Percentiles rank a stretch among this genome's conserved stretches.
Evolutionary conservation across 2,888 invertebrate species (phyloP).

Genomic region (Tridacna gigas): DNA sequence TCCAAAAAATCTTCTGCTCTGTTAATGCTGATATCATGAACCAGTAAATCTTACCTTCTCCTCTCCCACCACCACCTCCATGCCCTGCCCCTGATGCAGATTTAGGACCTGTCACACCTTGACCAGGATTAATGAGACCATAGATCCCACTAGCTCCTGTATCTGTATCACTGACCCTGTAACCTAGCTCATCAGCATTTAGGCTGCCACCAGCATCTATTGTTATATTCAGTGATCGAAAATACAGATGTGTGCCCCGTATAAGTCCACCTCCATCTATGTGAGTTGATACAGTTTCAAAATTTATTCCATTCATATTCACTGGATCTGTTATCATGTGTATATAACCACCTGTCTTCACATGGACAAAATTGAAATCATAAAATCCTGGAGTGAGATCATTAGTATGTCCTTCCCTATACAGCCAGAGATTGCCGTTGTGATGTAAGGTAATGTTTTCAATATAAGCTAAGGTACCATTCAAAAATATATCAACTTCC

Average conservation of each 20-base stretch:
- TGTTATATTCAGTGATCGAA: conserved; percentile 71
- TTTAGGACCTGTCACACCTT: conserved; percentile 57
- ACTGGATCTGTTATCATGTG: conserved; percentile 77
- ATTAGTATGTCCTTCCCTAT: conserved; percentile 69
- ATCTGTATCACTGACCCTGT: conserved; percentile 63
- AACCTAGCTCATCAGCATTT: conserved; percentile 73
- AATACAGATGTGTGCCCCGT: conserved; percentile 72
- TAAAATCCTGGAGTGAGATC: conserved; percentile 66
- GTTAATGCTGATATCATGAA: too few species aligned
- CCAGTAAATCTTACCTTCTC: conserved; percentile 54
- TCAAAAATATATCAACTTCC: conserved; percentile 73
- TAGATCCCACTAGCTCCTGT: conserved; percentile 34
- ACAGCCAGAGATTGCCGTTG: conserved; percentile 72
- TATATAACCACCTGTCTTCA: conserved; percentile 73
- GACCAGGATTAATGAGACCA: conserved; percentile 74
- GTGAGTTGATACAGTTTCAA: conserved; percentile 66
- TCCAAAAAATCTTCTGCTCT: too few species aligned
- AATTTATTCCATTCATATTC: conserved; percentile 66
- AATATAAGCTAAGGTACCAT: conserved; percentile 74
- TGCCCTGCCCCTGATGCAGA: conserved; percentile 74
- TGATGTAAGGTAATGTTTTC: conserved; percentile 75
- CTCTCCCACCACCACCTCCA: conserved; percentile 76
- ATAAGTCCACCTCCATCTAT: conserved; percentile 77
- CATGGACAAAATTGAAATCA: conserved; percentile 72
- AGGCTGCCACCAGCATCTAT: conserved; percentile 74